Evolutionary conservation across 2,113 vertebrate species (phyloP), one percentile per base, ranked within the genome.

Genomic region (Ariopsis seemanni): DNA sequence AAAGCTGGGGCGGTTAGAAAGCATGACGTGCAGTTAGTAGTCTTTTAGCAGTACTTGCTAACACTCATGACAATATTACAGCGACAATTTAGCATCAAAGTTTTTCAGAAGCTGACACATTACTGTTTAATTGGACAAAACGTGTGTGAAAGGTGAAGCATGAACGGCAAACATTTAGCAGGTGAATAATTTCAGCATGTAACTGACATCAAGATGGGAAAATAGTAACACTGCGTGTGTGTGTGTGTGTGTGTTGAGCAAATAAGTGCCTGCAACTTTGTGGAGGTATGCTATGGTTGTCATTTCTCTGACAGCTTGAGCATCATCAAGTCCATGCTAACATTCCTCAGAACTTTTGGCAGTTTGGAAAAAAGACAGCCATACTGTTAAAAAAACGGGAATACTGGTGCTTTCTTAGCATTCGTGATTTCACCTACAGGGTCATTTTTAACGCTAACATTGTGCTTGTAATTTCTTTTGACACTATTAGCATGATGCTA

Each of bases 61-160:
- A 77, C 84, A 10, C 30, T 90, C 91, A 93, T 92, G 71, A 89
- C 48, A 50, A 50, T 20, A 18, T 42, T 9, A 42, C 69, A 72
- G 30, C 8, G 34, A 17, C 34, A 42, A 25, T 50, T 75, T 50
- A 22, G 4, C 18, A 75, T 75, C n/a, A 71, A 1, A 17, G 67
- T 14, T 71, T 75, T 48, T 18, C 67, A 22, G 22, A 34, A 74
- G 34, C 71, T 74, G 71, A 20, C 7, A 5, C n/a, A 15, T 69
- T 69, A 14, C 30, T 69, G 67, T 48, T 74, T 8, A 48, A 4
- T 48, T 48, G 12, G 34, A 67, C 63, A 30, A 6, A 85, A 77
- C 0, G 48, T 69, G n/a, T 69, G 25, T 83, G 57, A 75, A 48
- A 55, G 30, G 25, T 63, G 65, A 67, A 71, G 63, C 52, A 14